Conservation (phyloP, 2,888 invertebrate genomes). For the Proisotoma minuta region DNA sequence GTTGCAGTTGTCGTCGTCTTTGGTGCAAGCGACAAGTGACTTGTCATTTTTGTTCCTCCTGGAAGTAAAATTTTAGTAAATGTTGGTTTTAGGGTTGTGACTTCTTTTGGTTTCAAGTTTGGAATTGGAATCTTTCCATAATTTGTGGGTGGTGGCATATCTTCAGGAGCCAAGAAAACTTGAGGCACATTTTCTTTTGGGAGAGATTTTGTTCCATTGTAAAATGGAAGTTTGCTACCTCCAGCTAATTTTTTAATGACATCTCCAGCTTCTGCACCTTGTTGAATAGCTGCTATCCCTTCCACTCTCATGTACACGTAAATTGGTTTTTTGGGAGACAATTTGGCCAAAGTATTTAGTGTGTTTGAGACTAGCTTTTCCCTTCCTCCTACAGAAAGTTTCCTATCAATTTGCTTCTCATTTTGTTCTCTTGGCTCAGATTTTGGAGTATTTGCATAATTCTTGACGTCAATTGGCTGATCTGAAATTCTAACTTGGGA, state of each 20-base stretch:
- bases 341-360: slow-evolving; percentile 41
- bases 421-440: not conserved
- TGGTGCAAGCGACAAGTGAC: slow-evolving; percentile 14
- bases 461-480: slow-evolving; percentile 26
- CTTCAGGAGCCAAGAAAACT: slow-evolving; percentile 46
- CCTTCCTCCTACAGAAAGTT: slow-evolving; percentile 20
- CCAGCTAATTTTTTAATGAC: slow-evolving; percentile 47
- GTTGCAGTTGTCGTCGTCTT: slow-evolving; percentile 19
- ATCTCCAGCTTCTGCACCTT: slow-evolving; percentile 45
- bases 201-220: slow-evolving; percentile 40
- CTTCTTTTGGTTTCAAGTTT: slow-evolving; percentile 36
- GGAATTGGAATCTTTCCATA: slow-evolving; percentile 47
- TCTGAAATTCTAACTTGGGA: slow-evolving; percentile 24
- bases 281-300: slow-evolving; percentile 38
- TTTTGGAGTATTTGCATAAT: not conserved
- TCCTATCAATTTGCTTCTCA: slow-evolving; percentile 17
- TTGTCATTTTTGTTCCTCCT: slow-evolving; percentile 33
- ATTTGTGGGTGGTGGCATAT: slow-evolving; percentile 39
- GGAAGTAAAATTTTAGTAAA: slow-evolving; percentile 44
- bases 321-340: slow-evolving; percentile 46
- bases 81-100: slow-evolving; percentile 33
- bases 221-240: slow-evolving; percentile 46
- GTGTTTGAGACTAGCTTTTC: slow-evolving; percentile 36
- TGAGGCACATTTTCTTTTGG: slow-evolving; percentile 39
- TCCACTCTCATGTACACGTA: slow-evolving; percentile 45